Evolutionary conservation across 2,797 vertebrate genomes (phyloP).

Genomic region (Ispidina lecontei): DNA sequence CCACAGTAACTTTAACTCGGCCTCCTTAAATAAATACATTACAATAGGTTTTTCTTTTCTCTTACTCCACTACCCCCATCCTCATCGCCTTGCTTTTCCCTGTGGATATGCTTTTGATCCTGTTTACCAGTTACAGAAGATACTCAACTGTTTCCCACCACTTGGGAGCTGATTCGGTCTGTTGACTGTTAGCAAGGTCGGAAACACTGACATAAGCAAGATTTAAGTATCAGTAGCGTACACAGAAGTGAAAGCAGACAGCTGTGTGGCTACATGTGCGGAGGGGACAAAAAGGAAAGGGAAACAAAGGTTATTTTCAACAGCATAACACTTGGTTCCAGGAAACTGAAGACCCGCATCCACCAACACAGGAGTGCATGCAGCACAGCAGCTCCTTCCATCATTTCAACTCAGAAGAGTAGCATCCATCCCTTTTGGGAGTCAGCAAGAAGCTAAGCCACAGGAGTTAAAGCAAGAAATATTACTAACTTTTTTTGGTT

Average conservation of each 20-base stretch:
- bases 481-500: not conserved
- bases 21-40: conserved; percentile 52
- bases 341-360: not conserved
- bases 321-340: not conserved
- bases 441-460: not conserved
- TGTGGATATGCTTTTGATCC: conserved; percentile 12
- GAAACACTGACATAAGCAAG: not conserved
- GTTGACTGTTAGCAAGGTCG: not conserved
- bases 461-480: not conserved
- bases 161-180: not conserved
- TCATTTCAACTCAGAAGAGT: not conserved
- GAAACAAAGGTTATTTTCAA: not conserved
- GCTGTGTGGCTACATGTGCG: not conserved
- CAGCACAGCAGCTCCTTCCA: not conserved
- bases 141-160: not conserved
- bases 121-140: not conserved
- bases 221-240: not conserved
- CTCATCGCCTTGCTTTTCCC: not conserved
- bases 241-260: not conserved
- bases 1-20: conserved; percentile 52
- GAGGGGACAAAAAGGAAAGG: not conserved
- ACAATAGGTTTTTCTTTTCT: conserved; percentile 44
- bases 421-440: not conserved
- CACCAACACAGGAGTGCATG: not conserved
- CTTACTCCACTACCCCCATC: not conserved